Evolutionary conservation across 1,140 invertebrate genomes (phyloP).

Genomic region (Bathynomus jamesi): DNA sequence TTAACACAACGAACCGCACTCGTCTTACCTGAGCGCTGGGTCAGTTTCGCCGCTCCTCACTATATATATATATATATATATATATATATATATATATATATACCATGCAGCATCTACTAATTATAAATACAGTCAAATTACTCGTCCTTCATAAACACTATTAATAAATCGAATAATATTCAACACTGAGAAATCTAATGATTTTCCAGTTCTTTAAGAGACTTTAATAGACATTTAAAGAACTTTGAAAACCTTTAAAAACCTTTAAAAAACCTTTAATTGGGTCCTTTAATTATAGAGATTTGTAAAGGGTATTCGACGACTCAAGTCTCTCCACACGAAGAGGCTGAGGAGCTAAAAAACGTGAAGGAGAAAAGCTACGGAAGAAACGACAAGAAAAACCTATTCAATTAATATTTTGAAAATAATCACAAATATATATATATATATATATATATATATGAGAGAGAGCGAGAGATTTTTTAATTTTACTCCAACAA

Average conservation of each 20-base stretch:
- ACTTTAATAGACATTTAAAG: not conserved
- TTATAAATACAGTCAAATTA: not conserved
- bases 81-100: not conserved
- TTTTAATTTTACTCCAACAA: no score
- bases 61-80: not conserved
- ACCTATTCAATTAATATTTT: no score
- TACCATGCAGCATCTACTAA: not conserved
- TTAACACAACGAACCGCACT: no score
- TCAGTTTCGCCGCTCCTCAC: no score
- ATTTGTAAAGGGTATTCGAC: not conserved
- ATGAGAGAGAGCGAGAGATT: not conserved
- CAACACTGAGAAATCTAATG: no score
- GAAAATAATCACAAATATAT: no score
- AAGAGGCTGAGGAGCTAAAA: not conserved
- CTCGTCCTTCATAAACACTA: no score
- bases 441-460: no score
- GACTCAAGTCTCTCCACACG: not conserved
- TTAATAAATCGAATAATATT: no score
- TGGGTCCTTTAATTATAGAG: conserved; percentile 20
- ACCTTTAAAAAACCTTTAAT: conserved; percentile 9
- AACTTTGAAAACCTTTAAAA: not conserved
- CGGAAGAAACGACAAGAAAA: no score
- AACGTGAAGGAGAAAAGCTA: not conserved
- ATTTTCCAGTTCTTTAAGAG: no score
- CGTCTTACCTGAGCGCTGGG: no score